A percentile compares a stretch with the other conserved stretches of the same genome.
These are phyloP conservation scores for Drosophila melanogaster DNA, from an alignment of 1,140 invertebrate species.

Conservation along the genomic window DNA sequence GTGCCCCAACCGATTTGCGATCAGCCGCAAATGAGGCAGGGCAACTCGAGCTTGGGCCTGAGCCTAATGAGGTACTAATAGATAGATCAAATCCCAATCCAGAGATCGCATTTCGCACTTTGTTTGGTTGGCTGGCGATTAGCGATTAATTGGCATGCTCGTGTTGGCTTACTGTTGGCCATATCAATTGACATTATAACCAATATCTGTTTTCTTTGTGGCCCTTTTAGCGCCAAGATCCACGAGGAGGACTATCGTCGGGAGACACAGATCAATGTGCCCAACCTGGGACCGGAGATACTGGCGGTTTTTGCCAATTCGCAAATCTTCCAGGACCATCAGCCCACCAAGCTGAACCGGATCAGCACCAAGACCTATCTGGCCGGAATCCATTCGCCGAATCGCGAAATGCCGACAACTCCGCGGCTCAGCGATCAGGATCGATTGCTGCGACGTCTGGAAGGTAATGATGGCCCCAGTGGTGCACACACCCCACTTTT, in stretches of 20 bases:
- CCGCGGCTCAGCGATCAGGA: constrained; percentile 77
- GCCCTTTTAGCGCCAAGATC: constrained; percentile 70
- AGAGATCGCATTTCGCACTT: constrained; percentile 44
- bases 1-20: constrained; percentile 77
- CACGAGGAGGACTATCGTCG: constrained; percentile 83
- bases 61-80: constrained; percentile 75
- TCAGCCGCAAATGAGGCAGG: constrained; percentile 67
- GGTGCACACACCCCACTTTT: constrained; percentile 61
- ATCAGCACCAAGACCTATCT: constrained; percentile 78
- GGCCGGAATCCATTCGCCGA: constrained; percentile 72
- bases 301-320: constrained; percentile 83
- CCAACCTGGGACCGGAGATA: constrained; percentile 81
- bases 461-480: constrained; percentile 77
- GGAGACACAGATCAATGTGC: constrained; percentile 82
- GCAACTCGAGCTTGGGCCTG: constrained; percentile 59
- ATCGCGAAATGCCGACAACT: constrained; percentile 70
- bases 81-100: constrained; percentile 22
- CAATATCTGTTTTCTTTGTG: not conserved
- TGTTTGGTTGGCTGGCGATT: constrained; percentile 32
- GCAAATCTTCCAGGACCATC: constrained; percentile 84
- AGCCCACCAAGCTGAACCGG: constrained; percentile 76
- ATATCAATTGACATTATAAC: constrained; percentile 23
- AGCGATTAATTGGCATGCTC: constrained; percentile 43
- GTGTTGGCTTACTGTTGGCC: constrained; percentile 25
- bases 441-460: constrained; percentile 73